phyloP scores from a whole-genome alignment of 2,113 vertebrate species.

The Rutilus rutilus region DNA sequence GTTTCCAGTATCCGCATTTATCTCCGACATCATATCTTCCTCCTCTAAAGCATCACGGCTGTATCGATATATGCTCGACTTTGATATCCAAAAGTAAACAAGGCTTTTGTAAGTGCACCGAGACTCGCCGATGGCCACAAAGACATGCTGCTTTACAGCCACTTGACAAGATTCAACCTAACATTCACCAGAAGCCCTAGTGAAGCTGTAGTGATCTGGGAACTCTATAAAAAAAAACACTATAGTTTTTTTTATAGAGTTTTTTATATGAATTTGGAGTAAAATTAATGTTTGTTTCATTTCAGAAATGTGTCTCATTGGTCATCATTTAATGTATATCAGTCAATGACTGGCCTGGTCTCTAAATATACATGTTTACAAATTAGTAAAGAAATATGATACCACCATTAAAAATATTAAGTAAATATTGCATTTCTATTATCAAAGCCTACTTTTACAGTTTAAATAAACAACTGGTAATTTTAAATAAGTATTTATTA shows the following conservation, averaged over 20 bases:
- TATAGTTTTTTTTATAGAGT: no score
- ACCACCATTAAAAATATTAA: neutral
- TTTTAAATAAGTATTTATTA: no score
- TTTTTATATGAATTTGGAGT: no score
- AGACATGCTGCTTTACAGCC: slow-evolving; percentile 48
- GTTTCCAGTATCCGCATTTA: slow-evolving; percentile 40
- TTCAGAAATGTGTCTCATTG: neutral
- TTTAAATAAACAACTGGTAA: no score
- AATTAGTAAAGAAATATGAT: neutral
- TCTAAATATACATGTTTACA: no score
- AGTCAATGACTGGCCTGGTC: no score
- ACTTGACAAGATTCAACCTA: neutral
- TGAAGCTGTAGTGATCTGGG: neutral
- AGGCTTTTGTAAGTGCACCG: neutral
- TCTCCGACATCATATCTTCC: slow-evolving; percentile 47
- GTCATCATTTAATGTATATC: neutral
- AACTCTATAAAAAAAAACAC: neutral
- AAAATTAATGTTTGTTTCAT: neutral
- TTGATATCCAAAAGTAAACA: slow-evolving; percentile 6
- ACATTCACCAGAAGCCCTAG: neutral
- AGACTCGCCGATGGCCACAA: slow-evolving; percentile 28
- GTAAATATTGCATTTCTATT: neutral
- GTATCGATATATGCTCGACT: neutral
- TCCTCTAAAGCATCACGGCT: slow-evolving; percentile 25
- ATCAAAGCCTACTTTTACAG: neutral